Percentiles rank a stretch among this genome's conserved stretches.
Conservation (phyloP, 1,140 invertebrate species). For the Microvelia longipes region DNA sequence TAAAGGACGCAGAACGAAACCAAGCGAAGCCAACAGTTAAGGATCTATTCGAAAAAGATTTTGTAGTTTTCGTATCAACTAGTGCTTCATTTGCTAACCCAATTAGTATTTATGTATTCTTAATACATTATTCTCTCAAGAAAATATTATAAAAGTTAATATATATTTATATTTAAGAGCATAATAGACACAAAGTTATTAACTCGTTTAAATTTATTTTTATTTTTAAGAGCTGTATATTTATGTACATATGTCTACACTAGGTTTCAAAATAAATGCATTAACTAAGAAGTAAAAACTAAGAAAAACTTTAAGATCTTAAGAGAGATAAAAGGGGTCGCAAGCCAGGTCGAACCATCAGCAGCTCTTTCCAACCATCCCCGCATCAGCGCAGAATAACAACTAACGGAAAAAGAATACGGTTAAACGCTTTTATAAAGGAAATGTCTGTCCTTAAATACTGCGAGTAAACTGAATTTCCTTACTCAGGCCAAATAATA, state of each 20-base stretch:
- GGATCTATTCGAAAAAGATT: neutral
- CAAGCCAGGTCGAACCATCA: neutral
- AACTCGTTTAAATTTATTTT: no score
- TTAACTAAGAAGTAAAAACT: no score
- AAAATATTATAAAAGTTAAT: no score
- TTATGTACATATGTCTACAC: no score
- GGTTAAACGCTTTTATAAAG: neutral
- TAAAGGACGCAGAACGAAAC: neutral
- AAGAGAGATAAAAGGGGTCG: neutral
- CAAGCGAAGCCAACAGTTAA: neutral
- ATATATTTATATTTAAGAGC: no score
- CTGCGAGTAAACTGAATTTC: neutral
- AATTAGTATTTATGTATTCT: no score
- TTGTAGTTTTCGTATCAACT: no score
- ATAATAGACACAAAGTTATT: no score
- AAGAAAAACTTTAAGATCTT: neutral
- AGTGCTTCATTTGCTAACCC: no score
- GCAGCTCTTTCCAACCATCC: neutral
- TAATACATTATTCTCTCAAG: no score
- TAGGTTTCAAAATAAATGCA: no score
- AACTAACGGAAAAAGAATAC: neutral
- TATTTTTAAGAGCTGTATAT: no score
- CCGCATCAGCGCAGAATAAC: neutral
- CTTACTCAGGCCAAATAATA: neutral
- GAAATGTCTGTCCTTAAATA: neutral